Base-by-base conservation (phyloP, 2,888 invertebrate genomes). In the Parasteatoda lunata region DNA sequence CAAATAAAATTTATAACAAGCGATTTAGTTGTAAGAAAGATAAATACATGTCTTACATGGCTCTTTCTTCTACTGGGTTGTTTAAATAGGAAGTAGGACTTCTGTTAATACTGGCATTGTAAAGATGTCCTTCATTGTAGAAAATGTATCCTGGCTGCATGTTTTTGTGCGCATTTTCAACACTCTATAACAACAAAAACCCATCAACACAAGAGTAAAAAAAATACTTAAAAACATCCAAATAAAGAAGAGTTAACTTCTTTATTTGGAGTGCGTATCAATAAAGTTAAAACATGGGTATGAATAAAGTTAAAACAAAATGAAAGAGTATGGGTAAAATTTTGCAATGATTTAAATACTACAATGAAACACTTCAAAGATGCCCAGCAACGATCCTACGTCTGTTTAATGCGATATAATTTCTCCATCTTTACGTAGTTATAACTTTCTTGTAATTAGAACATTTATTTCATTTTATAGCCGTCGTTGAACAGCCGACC, bases 41-140 rank as follows among this genome's bases (percentile, higher is more conserved):
- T 9, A 9, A n/a, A 9, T 45, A 47, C 3, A 13, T 13, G 13
- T 71, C 87, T 94, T 71, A 88, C 88, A 68, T 77, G 0, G 94
- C 94, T 90, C 96, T 94, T 92, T 98, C 98, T 78, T 94, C 94
- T 70, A 94, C 93, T 0, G 98, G 97, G 92, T 98, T 98, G 78
- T 94, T 93, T 11, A 95, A 91, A 91, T 98, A 98, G 0, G 98
- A 95, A 0, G 94, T 93, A 0, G 98, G 98, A 78, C 97, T 97
- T 78, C 98, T 93, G 92, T 98, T 98, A 88, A 97, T 97, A 91
- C 96, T 97, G 0, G 96, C 96, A 82, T 95, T 94, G 7, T 95
- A 91, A 0, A 98, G 92, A 90, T 95, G 94, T 0, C 95, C 95
- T 88, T 94, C 94, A 0, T 94, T 94, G 45, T 95, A 93, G 90